phyloP scores from a whole-genome alignment of 2,888 invertebrate species.

The Cosmopolites sordidus region DNA sequence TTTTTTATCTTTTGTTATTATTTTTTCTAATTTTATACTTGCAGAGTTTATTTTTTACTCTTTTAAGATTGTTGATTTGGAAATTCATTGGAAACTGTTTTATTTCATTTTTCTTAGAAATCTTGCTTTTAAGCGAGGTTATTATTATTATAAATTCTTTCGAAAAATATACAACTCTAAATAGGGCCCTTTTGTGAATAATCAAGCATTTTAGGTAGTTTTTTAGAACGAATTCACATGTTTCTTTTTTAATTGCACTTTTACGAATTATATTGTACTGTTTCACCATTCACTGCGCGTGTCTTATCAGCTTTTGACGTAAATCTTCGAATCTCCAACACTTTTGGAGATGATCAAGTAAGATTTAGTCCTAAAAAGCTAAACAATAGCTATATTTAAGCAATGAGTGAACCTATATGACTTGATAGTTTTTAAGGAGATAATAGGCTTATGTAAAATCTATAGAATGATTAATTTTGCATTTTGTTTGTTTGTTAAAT shows the following conservation, averaged over 20 bases:
- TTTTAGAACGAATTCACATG: constrained; percentile 20
- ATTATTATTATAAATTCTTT: too few species aligned
- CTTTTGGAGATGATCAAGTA: constrained; percentile 15
- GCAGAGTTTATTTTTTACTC: too few species aligned
- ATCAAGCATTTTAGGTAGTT: neutral
- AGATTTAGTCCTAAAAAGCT: constrained; percentile 30
- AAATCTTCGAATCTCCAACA: constrained; percentile 20
- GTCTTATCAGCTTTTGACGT: constrained; percentile 44
- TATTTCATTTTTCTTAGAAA: too few species aligned
- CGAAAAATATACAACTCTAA: too few species aligned
- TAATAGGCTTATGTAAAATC: constrained; percentile 30
- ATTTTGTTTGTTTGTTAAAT: constrained; percentile 30
- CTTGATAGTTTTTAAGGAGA: constrained; percentile 33
- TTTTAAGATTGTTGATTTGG: too few species aligned
- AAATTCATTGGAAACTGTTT: too few species aligned
- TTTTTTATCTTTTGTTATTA: neutral
- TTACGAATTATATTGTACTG: constrained; percentile 35
- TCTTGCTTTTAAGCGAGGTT: too few species aligned
- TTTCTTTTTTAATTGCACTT: constrained; percentile 40
- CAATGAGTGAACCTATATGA: constrained; percentile 34
- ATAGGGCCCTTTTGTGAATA: too few species aligned
- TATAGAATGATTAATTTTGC: constrained; percentile 21
- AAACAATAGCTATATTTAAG: constrained; percentile 38
- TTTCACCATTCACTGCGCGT: constrained; percentile 46
- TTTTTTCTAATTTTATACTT: too few species aligned